Evolutionary conservation across 2,113 vertebrate genomes (phyloP), one percentile per base, ranked within the genome.

Genomic region (Xiphophorus hellerii): DNA sequence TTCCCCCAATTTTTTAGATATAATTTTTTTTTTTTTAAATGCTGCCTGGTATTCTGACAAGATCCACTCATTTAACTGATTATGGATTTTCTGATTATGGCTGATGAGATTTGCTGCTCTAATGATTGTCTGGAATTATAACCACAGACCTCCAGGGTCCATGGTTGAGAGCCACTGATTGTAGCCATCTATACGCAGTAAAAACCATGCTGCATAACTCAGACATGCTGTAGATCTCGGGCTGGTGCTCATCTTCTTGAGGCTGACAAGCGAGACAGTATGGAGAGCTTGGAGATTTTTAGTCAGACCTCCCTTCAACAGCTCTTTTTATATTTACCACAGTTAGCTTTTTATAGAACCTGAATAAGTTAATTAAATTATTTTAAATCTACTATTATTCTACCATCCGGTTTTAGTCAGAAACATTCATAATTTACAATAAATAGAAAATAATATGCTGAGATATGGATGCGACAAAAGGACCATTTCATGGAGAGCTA

Each of bases 71-170:
- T 76, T 69, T 76, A 5, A 20, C 61, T 74, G 75, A 42, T 42
- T 42, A 42, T 42, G 39, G 39, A 15, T 15, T 42, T 42, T 42
- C 39, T 42, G 39, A 74, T 76, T 68, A 79, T 78, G 58, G 31
- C 68, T 72, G 81, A 80, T 66, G 73, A 69, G 78, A 79, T 84
- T 62, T 63, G 74, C 51, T 69, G 48, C 79, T 66, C 62, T 42
- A 60, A 71, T 70, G 70, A 84, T 64, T 61, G 51, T 68, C 30
- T 71, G 13, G 69, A 82, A 83, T 82, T 75, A 69, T 61, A 88
- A 48, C 14, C 25, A 8, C 39, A 15, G 61, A 54, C 66, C 66
- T 88, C 61, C 10, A 30, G 62, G 71, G 61, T 63, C 62, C 13
- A 22, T 22, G 69, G 62, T 35, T 63, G 68, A 78, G 64, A 71